These are phyloP conservation scores for Sipha flava DNA, from an alignment of 1,140 invertebrate species.

Conservation along the genomic window DNA sequence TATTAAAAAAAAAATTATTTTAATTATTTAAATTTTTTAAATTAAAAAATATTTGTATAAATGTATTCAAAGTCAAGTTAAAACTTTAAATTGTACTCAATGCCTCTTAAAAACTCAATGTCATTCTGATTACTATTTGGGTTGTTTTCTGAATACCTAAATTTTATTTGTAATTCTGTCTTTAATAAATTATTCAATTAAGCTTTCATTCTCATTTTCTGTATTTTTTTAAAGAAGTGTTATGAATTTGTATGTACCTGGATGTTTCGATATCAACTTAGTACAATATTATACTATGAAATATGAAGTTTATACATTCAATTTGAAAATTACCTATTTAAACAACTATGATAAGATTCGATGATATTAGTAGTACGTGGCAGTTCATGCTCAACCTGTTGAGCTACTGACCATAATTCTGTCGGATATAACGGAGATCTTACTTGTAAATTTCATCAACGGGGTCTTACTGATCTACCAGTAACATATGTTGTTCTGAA, in stretches of 20 bases:
- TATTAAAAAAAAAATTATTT: too few relatives aligned
- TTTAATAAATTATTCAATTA: not conserved
- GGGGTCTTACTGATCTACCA: not conserved
- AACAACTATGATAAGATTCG: too few relatives aligned
- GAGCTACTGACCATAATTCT: not conserved
- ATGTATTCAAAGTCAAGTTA: too few relatives aligned
- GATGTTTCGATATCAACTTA: not conserved
- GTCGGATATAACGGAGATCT: not conserved
- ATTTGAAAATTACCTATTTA: not conserved
- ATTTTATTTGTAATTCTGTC: not conserved
- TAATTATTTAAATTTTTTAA: too few relatives aligned
- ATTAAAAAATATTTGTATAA: too few relatives aligned
- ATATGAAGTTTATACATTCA: too few relatives aligned
- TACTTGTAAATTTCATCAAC: not conserved
- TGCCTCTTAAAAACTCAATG: too few relatives aligned
- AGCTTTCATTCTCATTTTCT: not conserved
- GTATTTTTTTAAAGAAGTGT: not conserved
- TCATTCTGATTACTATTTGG: too few relatives aligned
- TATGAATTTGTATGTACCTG: not conserved
- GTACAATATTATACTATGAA: not conserved
- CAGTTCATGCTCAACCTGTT: not conserved
- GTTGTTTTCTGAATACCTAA: not conserved
- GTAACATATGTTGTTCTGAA: not conserved
- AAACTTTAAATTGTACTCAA: too few relatives aligned
- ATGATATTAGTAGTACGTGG: not conserved